phyloP scores from a whole-genome alignment of 2,888 invertebrate species.

The Caenorhabditis sp. region DNA sequence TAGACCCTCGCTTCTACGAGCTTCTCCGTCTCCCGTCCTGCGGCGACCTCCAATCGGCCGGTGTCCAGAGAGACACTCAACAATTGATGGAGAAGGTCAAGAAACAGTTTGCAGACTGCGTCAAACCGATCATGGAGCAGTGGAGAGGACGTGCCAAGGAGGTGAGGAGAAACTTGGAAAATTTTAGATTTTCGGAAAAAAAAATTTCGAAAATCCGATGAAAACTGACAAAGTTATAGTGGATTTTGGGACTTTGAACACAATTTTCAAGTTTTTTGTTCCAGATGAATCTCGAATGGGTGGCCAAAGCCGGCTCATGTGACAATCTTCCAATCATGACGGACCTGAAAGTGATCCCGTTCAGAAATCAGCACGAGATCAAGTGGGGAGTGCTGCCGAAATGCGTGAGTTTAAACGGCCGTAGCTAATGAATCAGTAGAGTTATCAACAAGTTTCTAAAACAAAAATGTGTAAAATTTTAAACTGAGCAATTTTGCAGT shows the following conservation, averaged over 20 bases:
- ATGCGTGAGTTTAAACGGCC: constrained; percentile 31
- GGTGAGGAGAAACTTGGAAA: too few relatives aligned
- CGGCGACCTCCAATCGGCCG: neutral
- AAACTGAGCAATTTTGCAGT: too few relatives aligned
- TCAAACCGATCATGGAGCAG: constrained; percentile 30
- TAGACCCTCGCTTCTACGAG: constrained; percentile 28
- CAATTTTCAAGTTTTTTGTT: too few relatives aligned
- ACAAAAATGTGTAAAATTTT: too few relatives aligned
- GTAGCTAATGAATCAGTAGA: too few relatives aligned
- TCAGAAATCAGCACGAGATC: constrained; percentile 38
- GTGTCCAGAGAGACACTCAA: constrained; percentile 3
- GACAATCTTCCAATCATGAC: constrained; percentile 34
- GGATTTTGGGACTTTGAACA: too few relatives aligned
- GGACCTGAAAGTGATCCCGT: constrained; percentile 7
- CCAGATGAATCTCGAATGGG: constrained; percentile 36
- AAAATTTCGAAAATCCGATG: too few relatives aligned
- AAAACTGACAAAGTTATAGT: too few relatives aligned
- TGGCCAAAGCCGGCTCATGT: constrained; percentile 9
- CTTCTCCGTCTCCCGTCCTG: constrained; percentile 23
- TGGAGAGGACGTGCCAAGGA: constrained; percentile 30
- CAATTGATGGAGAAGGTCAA: constrained; percentile 26
- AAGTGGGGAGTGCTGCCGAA: constrained; percentile 43
- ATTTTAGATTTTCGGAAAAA: too few relatives aligned
- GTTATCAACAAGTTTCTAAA: too few relatives aligned
- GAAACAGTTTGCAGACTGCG: constrained; percentile 24